phyloP scores from a whole-genome alignment of 2,113 vertebrate species.

The Chaetura pelagica region DNA sequence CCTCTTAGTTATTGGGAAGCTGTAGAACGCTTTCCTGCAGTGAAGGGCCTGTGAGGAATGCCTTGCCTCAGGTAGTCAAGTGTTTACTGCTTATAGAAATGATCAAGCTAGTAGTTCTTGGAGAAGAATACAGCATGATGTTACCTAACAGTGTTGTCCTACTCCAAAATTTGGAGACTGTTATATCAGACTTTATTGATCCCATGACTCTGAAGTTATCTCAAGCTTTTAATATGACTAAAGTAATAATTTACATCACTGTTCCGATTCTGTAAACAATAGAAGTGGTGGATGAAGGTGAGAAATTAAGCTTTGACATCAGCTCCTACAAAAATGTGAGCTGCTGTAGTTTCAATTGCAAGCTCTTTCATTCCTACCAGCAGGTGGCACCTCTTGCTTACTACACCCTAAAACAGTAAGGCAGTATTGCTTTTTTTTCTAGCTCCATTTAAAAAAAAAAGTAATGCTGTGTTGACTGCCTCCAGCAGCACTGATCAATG shows the following conservation, averaged over 20 bases:
- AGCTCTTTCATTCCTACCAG: background rate
- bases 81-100: background rate
- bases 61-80: background rate
- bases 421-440: background rate
- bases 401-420: background rate
- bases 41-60: background rate
- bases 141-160: background rate
- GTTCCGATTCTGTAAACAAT: background rate
- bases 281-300: background rate
- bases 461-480: background rate
- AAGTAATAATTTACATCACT: background rate
- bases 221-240: background rate
- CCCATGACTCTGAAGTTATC: background rate
- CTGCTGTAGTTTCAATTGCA: background rate
- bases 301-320: background rate
- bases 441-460: background rate
- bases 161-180: background rate
- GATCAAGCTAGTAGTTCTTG: background rate
- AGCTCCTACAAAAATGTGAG: accelerated
- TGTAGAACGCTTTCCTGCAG: background rate
- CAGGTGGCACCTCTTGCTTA: background rate
- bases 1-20: background rate
- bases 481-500: background rate
- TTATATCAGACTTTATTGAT: background rate
- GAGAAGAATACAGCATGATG: background rate